A percentile compares a stretch with the other conserved stretches of the same genome.
These are phyloP conservation scores for Nemoura dubitans DNA, from an alignment of 2,888 invertebrate species.

Conservation along the genomic window DNA sequence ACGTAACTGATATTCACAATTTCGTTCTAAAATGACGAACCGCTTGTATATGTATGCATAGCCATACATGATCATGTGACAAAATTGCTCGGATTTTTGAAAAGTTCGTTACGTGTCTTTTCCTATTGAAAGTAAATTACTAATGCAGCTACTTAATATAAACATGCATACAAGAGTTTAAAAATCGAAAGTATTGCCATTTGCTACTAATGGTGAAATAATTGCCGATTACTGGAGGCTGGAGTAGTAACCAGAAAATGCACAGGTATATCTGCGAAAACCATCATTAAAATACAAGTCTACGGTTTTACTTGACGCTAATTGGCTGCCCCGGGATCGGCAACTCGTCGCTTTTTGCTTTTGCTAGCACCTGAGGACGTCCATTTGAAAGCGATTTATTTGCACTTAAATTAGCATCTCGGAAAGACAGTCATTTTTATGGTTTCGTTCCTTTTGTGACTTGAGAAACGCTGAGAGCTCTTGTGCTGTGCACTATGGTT, in stretches of 20 bases:
- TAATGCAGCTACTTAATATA: not conserved
- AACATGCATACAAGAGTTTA: not conserved
- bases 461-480: not conserved
- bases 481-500: too few relatives aligned
- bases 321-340: not conserved
- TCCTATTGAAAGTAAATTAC: not conserved
- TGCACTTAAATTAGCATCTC: not conserved
- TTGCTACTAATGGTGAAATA: constrained; percentile 17
- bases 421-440: not conserved
- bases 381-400: not conserved
- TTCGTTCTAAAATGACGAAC: not conserved
- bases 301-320: not conserved
- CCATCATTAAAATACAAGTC: constrained; percentile 29
- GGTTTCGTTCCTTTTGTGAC: not conserved
- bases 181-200: not conserved
- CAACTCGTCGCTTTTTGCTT: not conserved
- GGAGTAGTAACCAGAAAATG: not conserved
- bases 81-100: not conserved
- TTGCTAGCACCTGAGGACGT: not conserved
- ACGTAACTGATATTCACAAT: not conserved
- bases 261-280: constrained; percentile 16
- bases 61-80: not conserved
- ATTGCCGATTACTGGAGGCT: not conserved
- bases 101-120: not conserved
- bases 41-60: not conserved